Base-by-base conservation (phyloP, 2,113 vertebrate genomes). In the Phoxinus phoxinus region DNA sequence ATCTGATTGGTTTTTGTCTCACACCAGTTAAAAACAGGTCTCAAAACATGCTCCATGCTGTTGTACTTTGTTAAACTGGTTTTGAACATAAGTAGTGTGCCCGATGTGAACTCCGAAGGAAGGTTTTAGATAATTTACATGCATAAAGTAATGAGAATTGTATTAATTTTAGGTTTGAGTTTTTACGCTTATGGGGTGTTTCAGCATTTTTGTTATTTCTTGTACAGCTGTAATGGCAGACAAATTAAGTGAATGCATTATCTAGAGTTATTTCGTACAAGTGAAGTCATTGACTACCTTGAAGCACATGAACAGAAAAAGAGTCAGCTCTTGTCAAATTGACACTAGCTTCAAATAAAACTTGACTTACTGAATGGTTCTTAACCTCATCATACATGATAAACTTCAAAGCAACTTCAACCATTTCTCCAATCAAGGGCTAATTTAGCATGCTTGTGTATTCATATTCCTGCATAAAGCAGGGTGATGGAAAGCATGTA, bases 401-500 rank as follows among this genome's bases (percentile, higher is more conserved):
- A 71, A 46, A 44, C 73, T 41, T 80, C 46, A 79, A 86, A 83
- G 21, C 46, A 56, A 61, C 71, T 63, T 30, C 41, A 63, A 48
- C 23, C n/a, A 5, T 44, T 23, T 44, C 71, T 27, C 46, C 86
- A 25, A 76, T 74, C 58, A 59, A 53, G 73, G 12, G 56, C 84
- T 32, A 75, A 79, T 63, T 69, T 73, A 75, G 44, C 63, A 84
- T 35, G 21, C 71, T 37, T 51, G 25, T 41, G 35, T 46, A 69
- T 69, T 86, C 76, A 59, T 75, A 81, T 59, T 30, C 27, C 48
- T 61, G 72, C 48, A 48, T 48, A 86, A 81, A 81, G 25, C 85
- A 84, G 58, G 41, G 82, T 61, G 53, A 84, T 61, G 84, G 69
- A 71, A 30, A 65, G 82, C 82, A 86, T 88, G 84, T 86, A 82